A percentile compares a stretch with the other conserved stretches of the same genome.
Conservation (phyloP, 2,888 invertebrate species). For the Quadroppia sp. region DNA sequence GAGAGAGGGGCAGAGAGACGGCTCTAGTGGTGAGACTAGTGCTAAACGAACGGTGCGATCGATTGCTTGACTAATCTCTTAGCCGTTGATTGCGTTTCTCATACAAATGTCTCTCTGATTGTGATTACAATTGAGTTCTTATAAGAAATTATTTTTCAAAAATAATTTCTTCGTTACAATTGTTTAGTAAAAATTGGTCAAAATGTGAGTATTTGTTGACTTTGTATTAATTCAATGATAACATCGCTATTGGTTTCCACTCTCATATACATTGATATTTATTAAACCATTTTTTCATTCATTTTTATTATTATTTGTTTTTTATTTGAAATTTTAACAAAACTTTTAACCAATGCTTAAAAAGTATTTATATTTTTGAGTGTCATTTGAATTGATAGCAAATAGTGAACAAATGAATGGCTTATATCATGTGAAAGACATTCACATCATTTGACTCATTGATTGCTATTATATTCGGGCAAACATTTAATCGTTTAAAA, state of each 20-base stretch:
- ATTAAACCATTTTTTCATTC: no score
- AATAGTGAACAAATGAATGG: no score
- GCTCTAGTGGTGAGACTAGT: not conserved
- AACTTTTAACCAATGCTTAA: no score
- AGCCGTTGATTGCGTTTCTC: slow-evolving; percentile 9
- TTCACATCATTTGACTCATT: not conserved
- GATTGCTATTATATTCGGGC: not conserved
- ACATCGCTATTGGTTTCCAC: no score
- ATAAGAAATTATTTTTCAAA: not conserved
- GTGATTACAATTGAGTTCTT: not conserved
- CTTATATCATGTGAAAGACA: no score
- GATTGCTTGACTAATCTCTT: slow-evolving; percentile 25
- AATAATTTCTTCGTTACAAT: not conserved
- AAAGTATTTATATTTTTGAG: no score
- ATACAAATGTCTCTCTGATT: not conserved
- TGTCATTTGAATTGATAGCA: no score
- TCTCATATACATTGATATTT: no score
- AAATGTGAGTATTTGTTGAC: slow-evolving; percentile 10
- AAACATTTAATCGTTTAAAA: not conserved
- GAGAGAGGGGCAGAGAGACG: not conserved
- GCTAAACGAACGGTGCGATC: slow-evolving; percentile 7
- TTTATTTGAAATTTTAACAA: no score
- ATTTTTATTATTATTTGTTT: no score
- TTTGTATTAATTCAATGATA: no score
- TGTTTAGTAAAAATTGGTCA: not conserved